Base-by-base conservation (phyloP, 2,797 vertebrate genomes). In the Rhynchotus rufescens region DNA sequence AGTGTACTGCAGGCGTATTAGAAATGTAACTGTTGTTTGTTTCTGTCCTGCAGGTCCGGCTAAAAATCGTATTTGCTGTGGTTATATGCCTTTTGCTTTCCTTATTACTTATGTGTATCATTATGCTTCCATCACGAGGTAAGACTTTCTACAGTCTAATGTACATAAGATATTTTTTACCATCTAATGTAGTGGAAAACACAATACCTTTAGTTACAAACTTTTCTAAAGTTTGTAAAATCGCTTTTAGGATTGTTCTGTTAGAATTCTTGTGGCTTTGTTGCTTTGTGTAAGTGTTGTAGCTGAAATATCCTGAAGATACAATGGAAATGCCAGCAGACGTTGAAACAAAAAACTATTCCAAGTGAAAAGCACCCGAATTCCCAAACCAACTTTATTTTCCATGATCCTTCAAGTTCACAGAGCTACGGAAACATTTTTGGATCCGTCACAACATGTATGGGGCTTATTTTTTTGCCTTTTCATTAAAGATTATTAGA, bases 121-220 rank as follows among this genome's bases (percentile, higher is more conserved):
- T 97, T 69, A 94, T 98, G 68, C 95, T 98, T 92, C 97, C 97
- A 89, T 96, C 96, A 59, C 96, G 87, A 98, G 97, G 98, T 98
- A 98, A 97, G 98, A 87, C 82, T 80, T 94, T 96, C 23, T 94
- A 72, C 95, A 67, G 92, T 91, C 34, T 80, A 71, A 87, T 74
- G 73, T 81, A 84, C 49, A 14, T 25, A 23, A 25, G 49, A 25
- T 12, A 51, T 80, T 94, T 96, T 51, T 51, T 94, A 74, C 94
- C 62, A 92, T 90, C 36, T 80, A 71, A 87, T 74, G 73, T 81
- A 80, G 75, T 75, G n/a, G 73, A 88, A 96, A 95, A 79, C n/a
- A 25, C 36, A 82, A 20, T 89, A 45, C 84, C 51, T 84, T 62
- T 80, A 92, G 40, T 54, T 86, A 4, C 12, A 68, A 3, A 64